Evolutionary conservation across 2,797 vertebrate genomes (phyloP), one percentile per base, ranked within the genome.

Genomic region (Phalanger gymnotis): DNA sequence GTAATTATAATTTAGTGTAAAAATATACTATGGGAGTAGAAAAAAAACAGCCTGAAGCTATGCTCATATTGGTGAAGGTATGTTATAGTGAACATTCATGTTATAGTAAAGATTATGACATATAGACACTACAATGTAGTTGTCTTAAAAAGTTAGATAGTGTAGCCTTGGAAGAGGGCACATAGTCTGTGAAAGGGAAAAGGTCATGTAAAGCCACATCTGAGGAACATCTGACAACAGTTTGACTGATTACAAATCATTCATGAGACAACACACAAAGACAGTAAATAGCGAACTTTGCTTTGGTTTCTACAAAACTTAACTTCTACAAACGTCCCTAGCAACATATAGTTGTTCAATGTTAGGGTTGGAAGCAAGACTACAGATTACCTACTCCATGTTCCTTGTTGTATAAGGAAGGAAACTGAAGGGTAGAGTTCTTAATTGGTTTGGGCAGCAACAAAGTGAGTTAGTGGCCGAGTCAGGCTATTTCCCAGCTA

Each of bases 171-270:
- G 93, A 94, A 95, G 1, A 57, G n/a, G 61, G 0, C 14, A 53
- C 4, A 92, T 30, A 6, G 0, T 19, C 92, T 56, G 0, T 3
- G 22, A 31, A 92, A 93, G 87, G 3, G 57, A 95, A 94, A 93
- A 4, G 92, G 12, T 3, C 47, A n/a, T 53, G 12, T 16, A 11
- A n/a, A 92, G 28, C 55, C 73, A 87, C 73, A 87, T 51, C 31
- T 92, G 30, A 87, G 47, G 6, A 55, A 93, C 19, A 51, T 61
- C n/a, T 87, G 27, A 47, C 34, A 40, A 90, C 31, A 6, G 5
- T 56, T 95, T 54, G 96, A 90, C 12, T 92, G 51, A 92, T 57
- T 58, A 53, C 0, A 94, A 93, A 91, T 61, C 92, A 54, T 6
- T 1, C 95, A 51, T 27, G 40, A 51, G 40, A 51, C 40, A 87